phyloP scores from a whole-genome alignment of 2,113 vertebrate genomes.

The Bufo bufo region DNA sequence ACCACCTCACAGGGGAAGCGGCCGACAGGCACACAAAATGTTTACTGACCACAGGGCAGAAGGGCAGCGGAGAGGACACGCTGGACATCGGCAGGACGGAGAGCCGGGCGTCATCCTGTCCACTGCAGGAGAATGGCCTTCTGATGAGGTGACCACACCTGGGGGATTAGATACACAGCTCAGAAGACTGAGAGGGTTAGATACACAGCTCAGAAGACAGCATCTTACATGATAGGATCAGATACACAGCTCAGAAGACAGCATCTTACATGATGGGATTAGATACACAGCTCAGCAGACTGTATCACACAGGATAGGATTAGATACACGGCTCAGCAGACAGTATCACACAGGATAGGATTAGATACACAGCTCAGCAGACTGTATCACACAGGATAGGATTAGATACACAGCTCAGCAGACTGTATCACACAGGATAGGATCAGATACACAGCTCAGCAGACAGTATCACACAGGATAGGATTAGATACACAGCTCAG shows the following conservation, averaged over 20 bases:
- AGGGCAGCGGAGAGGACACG: slow-evolving; percentile 19
- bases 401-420: too few species aligned
- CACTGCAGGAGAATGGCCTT: neutral
- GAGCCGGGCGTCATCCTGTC: neutral
- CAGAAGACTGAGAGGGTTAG: neutral
- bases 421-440: neutral
- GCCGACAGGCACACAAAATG: slow-evolving; percentile 54
- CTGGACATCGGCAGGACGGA: neutral
- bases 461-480: neutral
- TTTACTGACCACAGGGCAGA: slow-evolving; percentile 51
- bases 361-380: neutral
- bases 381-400: too few species aligned
- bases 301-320: neutral
- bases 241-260: neutral
- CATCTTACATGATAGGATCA: neutral
- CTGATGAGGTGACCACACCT: too few species aligned
- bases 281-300: neutral
- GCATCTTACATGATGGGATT: neutral
- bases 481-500: neutral
- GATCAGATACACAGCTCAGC: neutral
- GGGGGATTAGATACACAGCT: too few species aligned
- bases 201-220: neutral
- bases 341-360: too few species aligned
- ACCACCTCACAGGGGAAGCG: slow-evolving; percentile 45
- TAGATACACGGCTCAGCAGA: neutral